Percentiles rank a stretch among this genome's conserved stretches.
These are phyloP conservation scores for Limnephilus auricula DNA, from an alignment of 2,888 invertebrate genomes.

Conservation along the genomic window DNA sequence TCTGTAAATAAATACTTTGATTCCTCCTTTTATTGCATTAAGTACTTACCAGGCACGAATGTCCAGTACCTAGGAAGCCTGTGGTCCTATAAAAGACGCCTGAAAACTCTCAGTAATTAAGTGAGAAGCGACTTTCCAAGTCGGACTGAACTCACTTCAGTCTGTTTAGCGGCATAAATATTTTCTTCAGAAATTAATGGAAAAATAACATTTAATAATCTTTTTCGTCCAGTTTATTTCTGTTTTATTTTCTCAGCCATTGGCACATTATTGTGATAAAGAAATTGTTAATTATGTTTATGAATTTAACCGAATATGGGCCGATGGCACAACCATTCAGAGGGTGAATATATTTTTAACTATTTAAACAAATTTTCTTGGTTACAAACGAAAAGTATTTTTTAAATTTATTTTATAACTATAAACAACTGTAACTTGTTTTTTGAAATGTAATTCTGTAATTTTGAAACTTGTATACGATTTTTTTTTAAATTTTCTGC, in stretches of 20 bases:
- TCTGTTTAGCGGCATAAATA: background rate
- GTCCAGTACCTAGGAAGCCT: background rate
- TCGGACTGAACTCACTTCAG: constrained; percentile 78
- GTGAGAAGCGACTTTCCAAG: constrained; percentile 77
- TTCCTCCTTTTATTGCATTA: constrained; percentile 76
- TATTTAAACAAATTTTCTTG: background rate
- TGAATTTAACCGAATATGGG: constrained; percentile 52
- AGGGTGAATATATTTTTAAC: constrained; percentile 42
- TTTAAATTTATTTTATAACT: no score
- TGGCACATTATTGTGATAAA: constrained; percentile 25
- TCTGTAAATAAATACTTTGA: constrained; percentile 33
- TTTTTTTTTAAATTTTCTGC: no score
- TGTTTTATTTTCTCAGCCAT: background rate
- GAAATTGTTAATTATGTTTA: constrained; percentile 52
- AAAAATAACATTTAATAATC: background rate
- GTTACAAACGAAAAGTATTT: no score
- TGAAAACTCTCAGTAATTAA: constrained; percentile 67
- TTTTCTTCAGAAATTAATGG: background rate
- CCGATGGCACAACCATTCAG: constrained; percentile 50
- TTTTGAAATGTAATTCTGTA: no score
- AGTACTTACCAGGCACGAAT: constrained; percentile 75
- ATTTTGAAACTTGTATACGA: no score
- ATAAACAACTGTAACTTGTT: no score
- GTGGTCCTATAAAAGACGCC: constrained; percentile 58
- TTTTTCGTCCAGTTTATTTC: background rate